Percentiles rank a stretch among this genome's conserved stretches.
phyloP scores from a whole-genome alignment of 2,113 vertebrate genomes.

The Sciurus niger region DNA sequence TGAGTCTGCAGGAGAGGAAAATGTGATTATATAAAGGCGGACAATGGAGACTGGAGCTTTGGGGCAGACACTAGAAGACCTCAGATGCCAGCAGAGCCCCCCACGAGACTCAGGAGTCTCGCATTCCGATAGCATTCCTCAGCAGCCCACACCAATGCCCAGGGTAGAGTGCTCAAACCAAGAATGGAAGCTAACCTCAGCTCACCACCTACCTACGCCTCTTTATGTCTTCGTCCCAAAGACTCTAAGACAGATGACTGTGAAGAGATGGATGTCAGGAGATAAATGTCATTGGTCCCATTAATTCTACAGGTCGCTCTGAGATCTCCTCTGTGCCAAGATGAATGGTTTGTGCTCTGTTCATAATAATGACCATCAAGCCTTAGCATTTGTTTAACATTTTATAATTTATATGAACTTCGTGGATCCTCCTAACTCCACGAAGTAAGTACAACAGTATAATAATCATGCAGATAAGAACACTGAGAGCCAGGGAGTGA shows the following conservation, averaged over 20 bases:
- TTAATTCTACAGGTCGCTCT: conserved; percentile 65
- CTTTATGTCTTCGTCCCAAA: not conserved
- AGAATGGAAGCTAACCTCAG: not conserved
- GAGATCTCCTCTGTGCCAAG: conserved; percentile 46
- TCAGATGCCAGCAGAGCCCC: not conserved
- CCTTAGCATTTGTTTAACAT: conserved; percentile 79
- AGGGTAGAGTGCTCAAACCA: not conserved
- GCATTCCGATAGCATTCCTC: not conserved
- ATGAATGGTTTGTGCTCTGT: conserved; percentile 31
- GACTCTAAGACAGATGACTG: conserved; percentile 7
- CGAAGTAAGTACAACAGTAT: not conserved
- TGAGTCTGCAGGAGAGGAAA: not conserved
- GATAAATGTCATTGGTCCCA: conserved; percentile 75
- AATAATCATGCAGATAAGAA: not conserved
- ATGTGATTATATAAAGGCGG: not conserved
- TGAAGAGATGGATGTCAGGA: not conserved
- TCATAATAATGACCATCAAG: conserved; percentile 72
- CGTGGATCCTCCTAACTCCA: not conserved
- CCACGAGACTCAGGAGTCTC: not conserved
- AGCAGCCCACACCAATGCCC: not conserved
- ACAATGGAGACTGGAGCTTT: accelerated
- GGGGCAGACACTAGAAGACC: not conserved
- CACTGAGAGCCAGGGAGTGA: not conserved
- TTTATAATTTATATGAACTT: conserved; percentile 65
- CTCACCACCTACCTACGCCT: not conserved